A percentile compares a stretch with the other conserved stretches of the same genome.
phyloP scores from a whole-genome alignment of 2,113 vertebrate species.

The Anser cygnoides region DNA sequence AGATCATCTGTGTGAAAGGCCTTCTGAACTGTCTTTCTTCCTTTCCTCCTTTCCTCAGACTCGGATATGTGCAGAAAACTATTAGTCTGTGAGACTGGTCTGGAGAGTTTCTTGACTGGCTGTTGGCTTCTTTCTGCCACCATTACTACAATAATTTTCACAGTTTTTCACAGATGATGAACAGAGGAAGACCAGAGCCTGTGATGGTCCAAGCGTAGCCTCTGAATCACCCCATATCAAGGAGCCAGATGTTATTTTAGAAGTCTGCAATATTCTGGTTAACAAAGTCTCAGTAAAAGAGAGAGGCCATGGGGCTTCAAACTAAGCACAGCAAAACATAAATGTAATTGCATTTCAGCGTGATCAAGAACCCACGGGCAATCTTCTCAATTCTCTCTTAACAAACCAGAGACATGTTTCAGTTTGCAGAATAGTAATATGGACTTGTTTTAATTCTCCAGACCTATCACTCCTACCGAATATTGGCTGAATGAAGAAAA shows the following conservation, averaged over 20 bases:
- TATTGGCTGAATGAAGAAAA: background rate
- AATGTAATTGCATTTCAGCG: background rate
- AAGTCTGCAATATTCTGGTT: background rate
- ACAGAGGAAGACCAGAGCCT: background rate
- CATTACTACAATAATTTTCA: background rate
- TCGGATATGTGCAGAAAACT: background rate
- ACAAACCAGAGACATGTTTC: background rate
- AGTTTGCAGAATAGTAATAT: background rate
- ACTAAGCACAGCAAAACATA: background rate
- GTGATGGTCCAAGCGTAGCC: background rate
- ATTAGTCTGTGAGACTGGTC: background rate
- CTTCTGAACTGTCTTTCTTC: background rate
- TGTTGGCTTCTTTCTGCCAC: background rate
- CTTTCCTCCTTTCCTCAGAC: background rate
- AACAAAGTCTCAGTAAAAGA: background rate
- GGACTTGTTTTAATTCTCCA: background rate
- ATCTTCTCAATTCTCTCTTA: background rate
- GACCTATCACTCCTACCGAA: background rate
- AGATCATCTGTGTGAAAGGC: background rate
- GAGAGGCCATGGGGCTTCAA: background rate
- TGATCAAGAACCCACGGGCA: background rate
- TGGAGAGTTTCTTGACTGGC: background rate
- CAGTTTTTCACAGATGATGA: background rate
- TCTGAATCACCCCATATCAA: background rate
- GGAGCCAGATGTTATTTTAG: background rate